These are phyloP conservation scores for Holacanthus passer DNA, from an alignment of 2,113 vertebrate genomes.

Conservation along the genomic window DNA sequence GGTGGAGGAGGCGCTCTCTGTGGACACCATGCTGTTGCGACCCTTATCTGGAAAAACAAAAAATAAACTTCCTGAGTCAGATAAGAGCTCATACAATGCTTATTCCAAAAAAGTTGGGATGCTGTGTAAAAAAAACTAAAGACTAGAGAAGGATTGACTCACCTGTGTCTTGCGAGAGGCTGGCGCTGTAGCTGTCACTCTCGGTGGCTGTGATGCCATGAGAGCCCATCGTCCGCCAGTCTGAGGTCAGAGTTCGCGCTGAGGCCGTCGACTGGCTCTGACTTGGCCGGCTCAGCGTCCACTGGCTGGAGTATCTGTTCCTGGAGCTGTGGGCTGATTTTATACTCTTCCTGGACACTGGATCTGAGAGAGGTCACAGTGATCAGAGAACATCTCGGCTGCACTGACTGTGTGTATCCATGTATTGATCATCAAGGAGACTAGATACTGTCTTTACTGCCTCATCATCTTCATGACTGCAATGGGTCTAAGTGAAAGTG, in stretches of 20 bases:
- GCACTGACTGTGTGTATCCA: background rate
- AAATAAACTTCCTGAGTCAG: too few relatives aligned
- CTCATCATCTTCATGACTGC: background rate
- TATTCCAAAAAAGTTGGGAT: too few relatives aligned
- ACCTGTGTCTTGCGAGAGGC: slow-evolving; percentile 98
- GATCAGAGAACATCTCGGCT: slow-evolving; percentile 28
- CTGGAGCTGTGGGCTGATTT: slow-evolving; percentile 96
- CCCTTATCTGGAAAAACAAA: slow-evolving; percentile 89
- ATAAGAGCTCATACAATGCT: too few relatives aligned
- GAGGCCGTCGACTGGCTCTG: slow-evolving; percentile 97
- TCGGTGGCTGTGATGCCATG: slow-evolving; percentile 97
- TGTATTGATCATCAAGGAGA: background rate
- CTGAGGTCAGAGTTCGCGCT: slow-evolving; percentile 93
- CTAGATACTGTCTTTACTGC: background rate
- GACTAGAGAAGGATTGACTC: background rate
- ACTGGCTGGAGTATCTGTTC: slow-evolving; percentile 98
- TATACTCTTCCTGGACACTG: slow-evolving; percentile 95
- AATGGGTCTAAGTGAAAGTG: background rate
- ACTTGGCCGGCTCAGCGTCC: slow-evolving; percentile 92
- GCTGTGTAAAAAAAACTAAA: too few relatives aligned
- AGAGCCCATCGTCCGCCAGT: slow-evolving; percentile 97
- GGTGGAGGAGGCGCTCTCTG: slow-evolving; percentile 95
- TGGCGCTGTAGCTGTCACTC: slow-evolving; percentile 99
- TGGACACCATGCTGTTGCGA: slow-evolving; percentile 99
- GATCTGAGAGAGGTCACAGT: slow-evolving; percentile 84